Conservation (phyloP, 2,888 invertebrate species). For the Podotricha telesiphe region DNA sequence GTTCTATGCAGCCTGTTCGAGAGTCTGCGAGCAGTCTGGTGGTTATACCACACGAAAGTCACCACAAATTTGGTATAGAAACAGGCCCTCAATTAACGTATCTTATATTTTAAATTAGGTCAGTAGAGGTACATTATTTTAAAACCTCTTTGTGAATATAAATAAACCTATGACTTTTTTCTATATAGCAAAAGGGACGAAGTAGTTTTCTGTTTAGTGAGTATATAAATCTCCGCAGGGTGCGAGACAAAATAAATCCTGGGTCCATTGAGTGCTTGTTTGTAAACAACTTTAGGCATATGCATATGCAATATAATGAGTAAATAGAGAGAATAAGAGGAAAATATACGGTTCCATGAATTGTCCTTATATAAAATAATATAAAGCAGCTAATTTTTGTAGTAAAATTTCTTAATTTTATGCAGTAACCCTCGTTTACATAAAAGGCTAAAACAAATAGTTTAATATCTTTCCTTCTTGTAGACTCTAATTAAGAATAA, state of each 20-base stretch:
- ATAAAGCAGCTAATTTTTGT: not conserved
- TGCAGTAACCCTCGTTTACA: too few species aligned
- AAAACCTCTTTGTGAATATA: too few species aligned
- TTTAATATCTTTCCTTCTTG: too few species aligned
- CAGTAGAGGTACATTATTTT: too few species aligned
- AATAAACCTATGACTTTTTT: conserved; percentile 31
- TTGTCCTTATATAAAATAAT: not conserved
- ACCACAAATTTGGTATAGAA: too few species aligned
- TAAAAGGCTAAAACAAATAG: too few species aligned
- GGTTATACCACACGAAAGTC: too few species aligned
- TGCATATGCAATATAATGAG: conserved; percentile 3
- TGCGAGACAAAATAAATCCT: conserved; percentile 43
- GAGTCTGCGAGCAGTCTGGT: too few species aligned
- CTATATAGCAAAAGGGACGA: conserved; percentile 38
- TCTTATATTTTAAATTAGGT: too few species aligned
- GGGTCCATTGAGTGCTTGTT: conserved; percentile 32
- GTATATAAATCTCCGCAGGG: conserved; percentile 45
- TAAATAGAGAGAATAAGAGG: not conserved
- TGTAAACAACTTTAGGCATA: conserved; percentile 34
- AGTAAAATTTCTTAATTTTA: not conserved
- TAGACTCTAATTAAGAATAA: too few species aligned
- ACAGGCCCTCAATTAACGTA: too few species aligned
- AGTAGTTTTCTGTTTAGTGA: conserved; percentile 42
- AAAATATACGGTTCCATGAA: not conserved
- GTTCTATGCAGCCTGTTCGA: too few species aligned